Evolutionary conservation across 2,797 vertebrate species (phyloP).

Genomic region (Rallus crepitans): DNA sequence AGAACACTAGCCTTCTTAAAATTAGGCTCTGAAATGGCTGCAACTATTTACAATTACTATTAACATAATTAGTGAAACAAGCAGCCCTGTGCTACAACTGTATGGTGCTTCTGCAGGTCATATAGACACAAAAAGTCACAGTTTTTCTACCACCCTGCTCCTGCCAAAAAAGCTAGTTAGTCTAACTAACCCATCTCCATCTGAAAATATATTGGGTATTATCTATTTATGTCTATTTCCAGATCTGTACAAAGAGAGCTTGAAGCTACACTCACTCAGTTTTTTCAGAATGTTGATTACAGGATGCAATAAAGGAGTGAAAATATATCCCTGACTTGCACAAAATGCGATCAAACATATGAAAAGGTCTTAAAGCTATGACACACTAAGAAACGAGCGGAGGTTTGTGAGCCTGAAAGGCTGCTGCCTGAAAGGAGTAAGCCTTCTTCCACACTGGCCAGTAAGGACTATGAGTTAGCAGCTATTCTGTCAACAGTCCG

Average conservation of each 20-base stretch:
- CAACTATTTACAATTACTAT: neutral
- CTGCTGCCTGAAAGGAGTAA: neutral
- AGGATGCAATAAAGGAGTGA: neutral
- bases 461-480: neutral
- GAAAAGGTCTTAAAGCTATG: constrained; percentile 1
- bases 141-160: neutral
- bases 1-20: neutral
- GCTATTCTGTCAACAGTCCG: neutral
- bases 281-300: neutral
- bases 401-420: neutral
- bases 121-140: neutral
- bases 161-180: neutral
- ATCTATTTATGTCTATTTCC: neutral
- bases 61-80: neutral
- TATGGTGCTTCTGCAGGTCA: neutral
- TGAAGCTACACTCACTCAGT: neutral
- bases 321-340: neutral
- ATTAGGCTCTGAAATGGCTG: neutral
- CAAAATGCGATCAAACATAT: neutral
- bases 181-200: neutral
- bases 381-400: neutral
- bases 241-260: neutral
- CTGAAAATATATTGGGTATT: neutral
- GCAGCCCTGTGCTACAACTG: neutral
- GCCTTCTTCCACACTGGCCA: neutral